Base-by-base conservation (phyloP, 2,888 invertebrate genomes). In the Craniophora ligustri region DNA sequence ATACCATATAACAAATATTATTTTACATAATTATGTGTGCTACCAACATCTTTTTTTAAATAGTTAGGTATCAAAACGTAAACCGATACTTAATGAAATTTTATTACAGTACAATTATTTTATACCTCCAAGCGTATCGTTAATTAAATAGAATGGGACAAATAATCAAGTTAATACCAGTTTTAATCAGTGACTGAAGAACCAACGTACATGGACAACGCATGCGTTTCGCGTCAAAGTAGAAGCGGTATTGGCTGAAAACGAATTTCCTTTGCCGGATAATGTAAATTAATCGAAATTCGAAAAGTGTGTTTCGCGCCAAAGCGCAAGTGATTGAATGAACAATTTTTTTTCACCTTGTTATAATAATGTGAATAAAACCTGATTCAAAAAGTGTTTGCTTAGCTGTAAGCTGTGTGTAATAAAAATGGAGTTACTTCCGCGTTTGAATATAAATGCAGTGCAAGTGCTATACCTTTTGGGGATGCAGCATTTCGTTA, bases 401-500 rank as follows among this genome's bases (percentile, higher is more conserved):
- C 13, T 44, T 34, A 38, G 6, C 45, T 41, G 30, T 44, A 31
- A 38, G 8, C 45, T 41, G 36, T 67, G 36, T 67, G 15, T 13
- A 5, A 19, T 38, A 13, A 39, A 61, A 59, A 72, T 72, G 72
- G 64, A 71, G 23, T 18, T 84, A 18, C 7, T 16, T 59, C 73
- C 78, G 10, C 75, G 69, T 14, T 60, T 81, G 38, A 72, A 76
- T 11, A 59, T 88, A 21, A 86, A 89, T 60, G 84, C 91, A 4
- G 79, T 93, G 15, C 83, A 87, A 63, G 89, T 93, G 3, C 67
- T 92, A 56, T 86, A 89, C 14, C 75, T 90, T 15, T 75, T 90
- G 23, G 89, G 87, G 7, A 74, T 92, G 64, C 92, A 93, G 67
- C 79, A 87, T 63, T 87, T 87, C 57, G 93, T 93, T 81, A 89